These are phyloP conservation scores for Crematogaster levior DNA, from an alignment of 2,888 invertebrate species.

Conservation along the genomic window DNA sequence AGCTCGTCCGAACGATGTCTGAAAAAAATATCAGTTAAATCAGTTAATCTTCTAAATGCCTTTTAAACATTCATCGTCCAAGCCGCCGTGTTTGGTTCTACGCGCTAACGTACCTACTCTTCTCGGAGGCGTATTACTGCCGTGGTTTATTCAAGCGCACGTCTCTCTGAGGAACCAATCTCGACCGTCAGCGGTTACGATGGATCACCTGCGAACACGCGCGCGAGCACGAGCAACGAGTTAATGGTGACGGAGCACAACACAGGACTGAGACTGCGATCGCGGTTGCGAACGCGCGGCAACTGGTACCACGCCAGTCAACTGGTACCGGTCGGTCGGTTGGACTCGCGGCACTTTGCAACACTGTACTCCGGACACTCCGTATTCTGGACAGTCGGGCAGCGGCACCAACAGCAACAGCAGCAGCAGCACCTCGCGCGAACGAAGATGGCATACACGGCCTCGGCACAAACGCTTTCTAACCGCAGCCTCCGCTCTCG, in stretches of 20 bases:
- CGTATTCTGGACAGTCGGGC: constrained; percentile 66
- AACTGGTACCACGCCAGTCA: constrained; percentile 60
- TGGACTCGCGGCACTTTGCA: constrained; percentile 52
- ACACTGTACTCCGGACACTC: constrained; percentile 42
- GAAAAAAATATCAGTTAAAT: neutral
- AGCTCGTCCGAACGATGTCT: neutral
- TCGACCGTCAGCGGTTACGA: neutral
- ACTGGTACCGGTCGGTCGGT: constrained; percentile 63
- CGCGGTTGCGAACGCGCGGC: constrained; percentile 1
- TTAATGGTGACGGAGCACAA: constrained; percentile 9
- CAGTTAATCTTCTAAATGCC: neutral
- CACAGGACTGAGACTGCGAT: neutral
- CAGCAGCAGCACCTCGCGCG: constrained; percentile 44
- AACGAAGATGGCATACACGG: constrained; percentile 65
- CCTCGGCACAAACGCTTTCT: constrained; percentile 78
- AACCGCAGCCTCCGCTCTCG: constrained; percentile 78
- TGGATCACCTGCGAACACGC: constrained; percentile 20
- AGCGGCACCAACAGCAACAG: too few relatives aligned
- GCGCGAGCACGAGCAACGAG: neutral
- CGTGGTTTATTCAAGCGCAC: neutral
- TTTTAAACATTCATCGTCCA: neutral
- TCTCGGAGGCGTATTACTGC: neutral
- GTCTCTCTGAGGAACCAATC: neutral
- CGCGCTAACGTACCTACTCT: constrained; percentile 14
- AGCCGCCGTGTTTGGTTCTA: neutral